Conservation (phyloP, 2,797 vertebrate genomes). For the Eupleurogrammus muticus region DNA sequence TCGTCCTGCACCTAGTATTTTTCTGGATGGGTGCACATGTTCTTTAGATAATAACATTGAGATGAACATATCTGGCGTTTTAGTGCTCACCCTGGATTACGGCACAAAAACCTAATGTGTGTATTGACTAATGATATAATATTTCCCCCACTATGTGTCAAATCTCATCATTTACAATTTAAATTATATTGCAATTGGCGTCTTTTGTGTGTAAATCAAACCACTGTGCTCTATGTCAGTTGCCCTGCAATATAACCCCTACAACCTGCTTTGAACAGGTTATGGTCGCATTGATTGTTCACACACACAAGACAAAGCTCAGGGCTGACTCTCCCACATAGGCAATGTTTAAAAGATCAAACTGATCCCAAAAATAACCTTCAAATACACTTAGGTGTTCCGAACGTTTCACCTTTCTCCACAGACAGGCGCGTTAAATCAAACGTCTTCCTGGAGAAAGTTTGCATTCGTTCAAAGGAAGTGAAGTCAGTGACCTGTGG, state of each 20-base stretch:
- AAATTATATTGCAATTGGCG: slow-evolving; percentile 47
- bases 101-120: neutral
- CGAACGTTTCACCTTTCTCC: slow-evolving; percentile 7
- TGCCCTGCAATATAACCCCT: slow-evolving; percentile 33
- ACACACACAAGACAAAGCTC: slow-evolving; percentile 51
- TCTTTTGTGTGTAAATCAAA: slow-evolving; percentile 47
- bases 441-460: slow-evolving; percentile 21
- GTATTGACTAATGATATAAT: slow-evolving; percentile 12
- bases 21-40: too few relatives aligned
- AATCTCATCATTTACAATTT: slow-evolving; percentile 56
- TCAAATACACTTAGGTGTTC: neutral
- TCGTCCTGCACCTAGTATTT: too few relatives aligned
- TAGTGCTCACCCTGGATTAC: neutral
- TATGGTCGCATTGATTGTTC: slow-evolving; percentile 66
- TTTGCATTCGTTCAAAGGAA: slow-evolving; percentile 49
- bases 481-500: slow-evolving; percentile 47
- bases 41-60: neutral
- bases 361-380: slow-evolving; percentile 23
- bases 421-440: slow-evolving; percentile 5
- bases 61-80: neutral
- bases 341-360: slow-evolving; percentile 22
- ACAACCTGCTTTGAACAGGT: slow-evolving; percentile 40
- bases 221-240: slow-evolving; percentile 22
- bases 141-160: slow-evolving; percentile 54
- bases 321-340: slow-evolving; percentile 28